Evolutionary conservation across 1,140 invertebrate species (phyloP).

Genomic region (Drosophila setifemur): DNA sequence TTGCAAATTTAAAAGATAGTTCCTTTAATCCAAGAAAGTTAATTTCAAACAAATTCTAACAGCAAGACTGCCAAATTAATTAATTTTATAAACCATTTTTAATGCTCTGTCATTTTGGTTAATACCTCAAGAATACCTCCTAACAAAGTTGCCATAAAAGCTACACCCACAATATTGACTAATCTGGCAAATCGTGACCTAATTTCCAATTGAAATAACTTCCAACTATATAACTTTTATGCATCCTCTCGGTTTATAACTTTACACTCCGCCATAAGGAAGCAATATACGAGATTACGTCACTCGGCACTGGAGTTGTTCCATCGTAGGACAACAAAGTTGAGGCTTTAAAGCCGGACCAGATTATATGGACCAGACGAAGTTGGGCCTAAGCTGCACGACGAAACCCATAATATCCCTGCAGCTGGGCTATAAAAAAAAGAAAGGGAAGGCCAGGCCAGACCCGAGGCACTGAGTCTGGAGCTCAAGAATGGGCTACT

Average conservation of each 20-base stretch:
- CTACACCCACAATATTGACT: slow-evolving; percentile 1
- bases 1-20: no score
- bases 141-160: no score
- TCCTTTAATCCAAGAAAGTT: no score
- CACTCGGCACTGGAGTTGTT: slow-evolving; percentile 6
- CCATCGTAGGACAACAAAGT: slow-evolving; percentile 28
- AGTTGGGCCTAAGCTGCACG: slow-evolving; percentile 15
- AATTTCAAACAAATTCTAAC: no score
- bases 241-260: slow-evolving; percentile 24
- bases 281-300: slow-evolving; percentile 29
- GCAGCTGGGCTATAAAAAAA: slow-evolving; percentile 27
- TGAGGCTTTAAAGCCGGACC: slow-evolving; percentile 16
- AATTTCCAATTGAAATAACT: slow-evolving; percentile 28
- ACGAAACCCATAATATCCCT: slow-evolving; percentile 37
- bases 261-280: slow-evolving; percentile 31
- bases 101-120: no score
- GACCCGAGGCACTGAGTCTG: slow-evolving; percentile 13
- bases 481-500: slow-evolving; percentile 2
- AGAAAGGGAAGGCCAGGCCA: slow-evolving; percentile 13
- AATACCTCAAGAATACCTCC: no score
- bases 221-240: slow-evolving; percentile 34
- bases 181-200: slow-evolving; percentile 15
- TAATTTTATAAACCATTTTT: no score
- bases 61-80: no score
- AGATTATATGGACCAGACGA: slow-evolving; percentile 23